Evolutionary conservation across 2,113 vertebrate genomes (phyloP).

Genomic region (Phaetusa simplex): DNA sequence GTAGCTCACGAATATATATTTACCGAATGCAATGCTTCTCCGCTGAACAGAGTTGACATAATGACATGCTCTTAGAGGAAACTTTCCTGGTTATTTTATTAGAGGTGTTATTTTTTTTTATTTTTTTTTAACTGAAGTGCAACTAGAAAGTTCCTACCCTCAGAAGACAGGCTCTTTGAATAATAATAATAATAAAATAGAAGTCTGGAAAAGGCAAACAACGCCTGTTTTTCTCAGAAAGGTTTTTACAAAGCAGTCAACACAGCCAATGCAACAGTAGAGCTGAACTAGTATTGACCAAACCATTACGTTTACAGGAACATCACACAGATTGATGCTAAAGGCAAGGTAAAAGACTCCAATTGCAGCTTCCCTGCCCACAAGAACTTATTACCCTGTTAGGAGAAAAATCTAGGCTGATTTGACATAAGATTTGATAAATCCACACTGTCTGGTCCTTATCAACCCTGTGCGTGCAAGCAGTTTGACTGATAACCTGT

Average conservation of each 20-base stretch:
- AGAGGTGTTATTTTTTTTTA: not conserved
- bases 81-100: conserved; percentile 42
- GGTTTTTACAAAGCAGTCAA: not conserved
- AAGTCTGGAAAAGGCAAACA: not conserved
- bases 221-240: not conserved
- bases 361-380: not conserved
- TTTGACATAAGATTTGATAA: not conserved
- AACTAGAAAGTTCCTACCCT: conserved; percentile 7
- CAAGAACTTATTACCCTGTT: not conserved
- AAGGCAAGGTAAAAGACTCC: not conserved
- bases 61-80: conserved; percentile 43
- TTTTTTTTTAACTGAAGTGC: not conserved
- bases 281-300: not conserved
- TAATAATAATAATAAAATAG: not conserved
- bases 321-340: not conserved
- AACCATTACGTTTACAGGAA: not conserved
- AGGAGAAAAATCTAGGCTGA: not conserved
- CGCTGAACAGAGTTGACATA: conserved; percentile 40
- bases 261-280: not conserved
- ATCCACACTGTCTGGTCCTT: not conserved
- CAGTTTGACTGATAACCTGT: not conserved
- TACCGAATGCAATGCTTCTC: conserved; percentile 46
- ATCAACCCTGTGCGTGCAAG: fast-evolving
- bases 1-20: conserved; percentile 68
- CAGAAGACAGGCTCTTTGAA: not conserved